Evolutionary conservation across 30 jellyfish, hydroid and myxozoan species (phyloP), one percentile per base, ranked within the genome.

Genomic region (Nemopilema nomurai): DNA sequence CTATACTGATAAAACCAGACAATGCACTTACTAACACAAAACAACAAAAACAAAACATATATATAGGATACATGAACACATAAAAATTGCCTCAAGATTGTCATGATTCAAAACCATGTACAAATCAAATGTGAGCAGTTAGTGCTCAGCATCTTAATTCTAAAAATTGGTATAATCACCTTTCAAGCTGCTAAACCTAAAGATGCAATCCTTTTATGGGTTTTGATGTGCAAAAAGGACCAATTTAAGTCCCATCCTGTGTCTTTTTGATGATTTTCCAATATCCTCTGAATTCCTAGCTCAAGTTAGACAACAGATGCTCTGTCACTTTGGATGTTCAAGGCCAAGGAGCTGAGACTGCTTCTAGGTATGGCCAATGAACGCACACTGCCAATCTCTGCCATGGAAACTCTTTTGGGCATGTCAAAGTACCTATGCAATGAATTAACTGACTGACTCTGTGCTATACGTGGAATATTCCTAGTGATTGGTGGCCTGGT

Each of bases 321-420:
- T 19, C 86, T 41, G 67, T 84, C 93, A 18, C 76, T 30, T 57
- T 80, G 80, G 8, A 51, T 69, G 65, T 66, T 84, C 25, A 71
- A 25, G 26, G 65, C 87, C 1, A 74, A 20, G 1, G 69, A 73
- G 69, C 83, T 73, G 13, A 73, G 69, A 32, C 83, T 33, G 41
- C 71, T 52, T 74, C 93, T 33, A 0, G 97, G 97, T 62, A 90
- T 90, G 53, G 89, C 97, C 68, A 94, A 73, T 20, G 99, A 94
- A n/a, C 96, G 72, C 49, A 85, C 92, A 87, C 99, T 94, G 24
- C 97, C 99, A 65, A 87, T 85, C 28, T 94, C 96, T 62, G 87
- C 90, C 97, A 94, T 89, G 23, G 96, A 77, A 1, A 94, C 90
- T 62, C 96, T 69, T 72, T 90, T 90, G 23, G 97, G 97, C 90